phyloP scores from a whole-genome alignment of 2,888 invertebrate genomes.

The Epinotia demarniana region DNA sequence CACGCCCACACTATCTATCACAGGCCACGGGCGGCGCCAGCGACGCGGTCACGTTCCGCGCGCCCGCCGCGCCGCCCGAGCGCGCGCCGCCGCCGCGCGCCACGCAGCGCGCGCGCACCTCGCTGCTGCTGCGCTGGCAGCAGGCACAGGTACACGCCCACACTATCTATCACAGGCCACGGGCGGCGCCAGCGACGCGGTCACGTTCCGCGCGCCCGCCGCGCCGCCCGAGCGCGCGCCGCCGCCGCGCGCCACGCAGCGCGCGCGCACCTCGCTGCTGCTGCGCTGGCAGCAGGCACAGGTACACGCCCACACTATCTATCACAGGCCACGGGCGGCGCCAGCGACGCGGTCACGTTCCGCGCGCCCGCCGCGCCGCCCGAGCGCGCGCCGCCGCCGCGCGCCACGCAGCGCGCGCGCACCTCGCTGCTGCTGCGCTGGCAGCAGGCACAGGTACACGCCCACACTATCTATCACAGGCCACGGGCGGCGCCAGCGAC shows the following conservation, averaged over 20 bases:
- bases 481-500: constrained; percentile 90
- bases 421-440: constrained; percentile 89
- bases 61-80: constrained; percentile 93
- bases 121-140: constrained; percentile 89
- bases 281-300: constrained; percentile 89
- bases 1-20: no score
- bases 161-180: constrained; percentile 84
- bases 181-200: constrained; percentile 90
- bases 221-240: constrained; percentile 91
- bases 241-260: constrained; percentile 89
- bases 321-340: constrained; percentile 89
- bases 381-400: constrained; percentile 89
- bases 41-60: constrained; percentile 91
- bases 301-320: background rate
- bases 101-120: constrained; percentile 88
- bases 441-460: constrained; percentile 83
- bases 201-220: constrained; percentile 91
- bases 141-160: constrained; percentile 74
- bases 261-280: constrained; percentile 89
- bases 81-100: constrained; percentile 89
- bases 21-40: constrained; percentile 90
- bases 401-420: constrained; percentile 88
- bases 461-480: constrained; percentile 67
- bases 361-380: constrained; percentile 93
- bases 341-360: constrained; percentile 92